Percentiles rank a stretch among this genome's conserved stretches.
phyloP scores from a whole-genome alignment of 2,113 vertebrate genomes.

The Pholis gunnellus region DNA sequence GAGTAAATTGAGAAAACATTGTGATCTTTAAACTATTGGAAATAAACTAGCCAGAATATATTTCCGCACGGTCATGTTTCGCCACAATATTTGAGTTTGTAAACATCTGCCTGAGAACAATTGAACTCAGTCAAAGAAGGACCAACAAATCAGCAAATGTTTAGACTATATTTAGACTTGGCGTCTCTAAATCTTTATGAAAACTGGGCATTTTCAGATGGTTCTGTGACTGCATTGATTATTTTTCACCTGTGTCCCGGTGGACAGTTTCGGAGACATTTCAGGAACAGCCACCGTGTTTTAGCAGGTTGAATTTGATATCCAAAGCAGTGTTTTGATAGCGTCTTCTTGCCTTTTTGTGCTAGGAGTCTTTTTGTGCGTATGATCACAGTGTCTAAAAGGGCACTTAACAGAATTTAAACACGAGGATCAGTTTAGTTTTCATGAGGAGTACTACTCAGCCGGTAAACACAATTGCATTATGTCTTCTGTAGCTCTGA shows the following conservation, averaged over 20 bases:
- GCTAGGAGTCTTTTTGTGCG: not conserved
- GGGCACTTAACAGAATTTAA: conserved; percentile 2
- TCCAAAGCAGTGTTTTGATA: not conserved
- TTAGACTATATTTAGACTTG: not conserved
- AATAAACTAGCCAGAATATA: not conserved
- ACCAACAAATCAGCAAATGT: not conserved
- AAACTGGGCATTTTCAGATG: not conserved
- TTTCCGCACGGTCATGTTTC: not conserved
- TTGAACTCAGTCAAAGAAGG: not conserved
- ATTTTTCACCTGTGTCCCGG: not conserved
- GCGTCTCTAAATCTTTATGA: not conserved
- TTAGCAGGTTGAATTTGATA: conserved; percentile 5
- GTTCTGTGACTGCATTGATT: not conserved
- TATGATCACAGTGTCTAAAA: conserved; percentile 8
- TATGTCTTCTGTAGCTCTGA: not conserved
- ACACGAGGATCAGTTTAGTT: not conserved
- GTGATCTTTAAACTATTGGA: not conserved
- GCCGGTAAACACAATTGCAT: not conserved
- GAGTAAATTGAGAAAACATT: not conserved
- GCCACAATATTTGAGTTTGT: not conserved
- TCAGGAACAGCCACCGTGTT: not conserved
- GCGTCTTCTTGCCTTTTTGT: conserved; percentile 1
- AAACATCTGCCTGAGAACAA: not conserved
- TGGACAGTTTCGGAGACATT: not conserved
- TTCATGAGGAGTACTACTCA: not conserved